Evolutionary conservation across 2,113 vertebrate species (phyloP).

Genomic region (Chauna torquata): DNA sequence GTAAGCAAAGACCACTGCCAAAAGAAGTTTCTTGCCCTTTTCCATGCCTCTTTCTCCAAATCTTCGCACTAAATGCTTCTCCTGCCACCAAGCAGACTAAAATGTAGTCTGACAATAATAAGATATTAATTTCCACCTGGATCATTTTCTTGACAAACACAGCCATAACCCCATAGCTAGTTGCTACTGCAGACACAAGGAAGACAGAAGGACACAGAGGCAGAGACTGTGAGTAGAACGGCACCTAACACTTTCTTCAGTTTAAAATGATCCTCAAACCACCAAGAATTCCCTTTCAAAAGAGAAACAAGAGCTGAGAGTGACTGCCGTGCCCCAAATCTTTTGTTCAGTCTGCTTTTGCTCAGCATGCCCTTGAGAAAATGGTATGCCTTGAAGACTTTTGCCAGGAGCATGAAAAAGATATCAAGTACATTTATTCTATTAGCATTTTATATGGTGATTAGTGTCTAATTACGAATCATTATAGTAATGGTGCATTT

Average conservation of each 20-base stretch:
- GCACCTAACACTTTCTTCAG: neutral
- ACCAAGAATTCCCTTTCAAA: neutral
- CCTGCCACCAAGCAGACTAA: neutral
- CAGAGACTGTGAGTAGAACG: neutral
- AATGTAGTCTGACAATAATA: neutral
- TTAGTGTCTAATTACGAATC: conserved; percentile 33
- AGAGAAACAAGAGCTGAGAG: neutral
- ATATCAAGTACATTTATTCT: conserved; percentile 3
- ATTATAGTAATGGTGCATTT: conserved; percentile 14
- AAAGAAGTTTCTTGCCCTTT: conserved; percentile 3
- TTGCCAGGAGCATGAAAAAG: neutral
- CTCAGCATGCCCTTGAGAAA: neutral
- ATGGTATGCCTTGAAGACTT: neutral
- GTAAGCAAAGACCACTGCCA: neutral
- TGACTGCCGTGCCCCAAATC: neutral
- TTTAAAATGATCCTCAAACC: neutral
- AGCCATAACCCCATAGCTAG: neutral
- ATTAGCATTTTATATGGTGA: conserved; percentile 14
- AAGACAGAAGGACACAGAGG: neutral
- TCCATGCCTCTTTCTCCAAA: neutral
- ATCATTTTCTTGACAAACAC: neutral
- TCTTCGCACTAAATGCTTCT: neutral
- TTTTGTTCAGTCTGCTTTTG: neutral
- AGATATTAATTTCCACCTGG: conserved; percentile 32
- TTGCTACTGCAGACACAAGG: neutral